Evolutionary conservation across 2,888 invertebrate species (phyloP).

Genomic region (Scaptomyza cyrtandrae): DNA sequence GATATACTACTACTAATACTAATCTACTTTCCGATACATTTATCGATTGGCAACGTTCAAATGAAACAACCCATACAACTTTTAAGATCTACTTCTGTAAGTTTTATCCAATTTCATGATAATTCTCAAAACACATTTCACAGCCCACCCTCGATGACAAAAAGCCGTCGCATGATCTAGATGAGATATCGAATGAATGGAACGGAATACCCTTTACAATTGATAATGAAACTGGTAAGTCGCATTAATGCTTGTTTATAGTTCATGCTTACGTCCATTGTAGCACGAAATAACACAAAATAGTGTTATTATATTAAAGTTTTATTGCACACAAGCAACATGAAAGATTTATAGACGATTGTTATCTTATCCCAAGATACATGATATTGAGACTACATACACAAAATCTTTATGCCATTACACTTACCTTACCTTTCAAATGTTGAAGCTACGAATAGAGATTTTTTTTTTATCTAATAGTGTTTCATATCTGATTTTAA

Average conservation of each 20-base stretch:
- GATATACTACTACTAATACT: too few species aligned
- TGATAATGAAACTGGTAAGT: slow-evolving; percentile 94
- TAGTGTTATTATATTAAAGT: background rate
- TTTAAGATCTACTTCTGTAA: background rate
- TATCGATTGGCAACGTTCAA: background rate
- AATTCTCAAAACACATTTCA: background rate
- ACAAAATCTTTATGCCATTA: slow-evolving; percentile 28
- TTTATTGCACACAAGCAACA: slow-evolving; percentile 6
- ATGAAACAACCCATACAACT: background rate
- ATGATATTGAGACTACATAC: slow-evolving; percentile 10
- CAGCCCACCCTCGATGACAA: slow-evolving; percentile 70
- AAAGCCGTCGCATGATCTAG: slow-evolving; percentile 47
- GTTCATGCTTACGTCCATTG: background rate
- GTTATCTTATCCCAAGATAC: slow-evolving; percentile 30
- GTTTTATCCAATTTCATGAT: background rate
- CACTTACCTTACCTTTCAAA: slow-evolving; percentile 40
- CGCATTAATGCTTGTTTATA: background rate
- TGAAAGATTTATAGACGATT: slow-evolving; percentile 6
- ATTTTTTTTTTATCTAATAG: background rate
- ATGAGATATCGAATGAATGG: slow-evolving; percentile 89
- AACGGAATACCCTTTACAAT: slow-evolving; percentile 92
- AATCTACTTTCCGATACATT: background rate
- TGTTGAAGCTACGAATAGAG: slow-evolving; percentile 25
- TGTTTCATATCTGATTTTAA: background rate
- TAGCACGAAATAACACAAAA: slow-evolving; percentile 19